Conservation (phyloP, 2,113 vertebrate species). For the Parus major region DNA sequence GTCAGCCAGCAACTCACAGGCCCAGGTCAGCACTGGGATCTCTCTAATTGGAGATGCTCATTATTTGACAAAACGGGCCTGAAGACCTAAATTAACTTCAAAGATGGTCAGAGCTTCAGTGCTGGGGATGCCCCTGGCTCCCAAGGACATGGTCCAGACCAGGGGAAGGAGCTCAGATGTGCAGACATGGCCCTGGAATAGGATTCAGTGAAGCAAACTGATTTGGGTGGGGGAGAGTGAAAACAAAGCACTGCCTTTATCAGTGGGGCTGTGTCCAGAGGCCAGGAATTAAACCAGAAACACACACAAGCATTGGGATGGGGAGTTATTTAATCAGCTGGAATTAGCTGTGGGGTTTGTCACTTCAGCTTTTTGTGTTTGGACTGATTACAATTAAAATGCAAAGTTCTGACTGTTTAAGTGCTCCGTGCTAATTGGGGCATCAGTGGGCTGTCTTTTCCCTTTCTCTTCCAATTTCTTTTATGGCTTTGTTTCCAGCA, state of each 20-base stretch:
- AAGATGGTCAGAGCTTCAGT: neutral
- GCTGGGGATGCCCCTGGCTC: neutral
- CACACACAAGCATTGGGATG: neutral
- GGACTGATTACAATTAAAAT: constrained; percentile 49
- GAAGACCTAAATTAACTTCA: neutral
- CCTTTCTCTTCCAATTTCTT: constrained; percentile 28
- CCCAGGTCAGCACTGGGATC: neutral
- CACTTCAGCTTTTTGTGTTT: constrained; percentile 20
- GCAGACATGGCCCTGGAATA: neutral
- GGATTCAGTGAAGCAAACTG: neutral
- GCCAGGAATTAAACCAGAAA: constrained; percentile 28
- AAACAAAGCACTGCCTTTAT: neutral
- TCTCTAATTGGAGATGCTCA: neutral
- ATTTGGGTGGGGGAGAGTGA: neutral
- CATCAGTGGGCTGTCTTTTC: neutral
- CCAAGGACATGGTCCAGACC: neutral
- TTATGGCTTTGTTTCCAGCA: neutral
- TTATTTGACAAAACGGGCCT: neutral
- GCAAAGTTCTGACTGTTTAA: constrained; percentile 22
- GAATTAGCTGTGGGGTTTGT: constrained; percentile 55
- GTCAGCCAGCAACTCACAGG: neutral
- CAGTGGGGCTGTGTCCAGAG: neutral
- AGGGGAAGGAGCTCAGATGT: neutral
- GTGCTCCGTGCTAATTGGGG: neutral
- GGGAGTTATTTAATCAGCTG: constrained; percentile 18